These are phyloP conservation scores for Diorhabda sublineata DNA, from an alignment of 1,140 invertebrate genomes.

Conservation along the genomic window DNA sequence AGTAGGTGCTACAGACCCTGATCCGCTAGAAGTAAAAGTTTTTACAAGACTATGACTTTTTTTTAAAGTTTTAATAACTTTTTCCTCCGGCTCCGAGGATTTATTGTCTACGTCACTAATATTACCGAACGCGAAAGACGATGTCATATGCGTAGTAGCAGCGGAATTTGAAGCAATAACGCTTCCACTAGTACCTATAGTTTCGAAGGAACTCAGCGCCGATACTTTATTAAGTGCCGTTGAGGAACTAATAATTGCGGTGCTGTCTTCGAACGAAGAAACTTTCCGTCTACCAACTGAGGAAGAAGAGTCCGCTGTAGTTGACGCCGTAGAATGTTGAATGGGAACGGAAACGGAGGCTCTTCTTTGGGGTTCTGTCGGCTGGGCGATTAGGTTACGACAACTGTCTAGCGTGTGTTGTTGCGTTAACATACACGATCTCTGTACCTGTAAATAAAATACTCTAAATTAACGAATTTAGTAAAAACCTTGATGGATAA, in stretches of 20 bases:
- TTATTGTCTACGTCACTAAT: slow-evolving; percentile 46
- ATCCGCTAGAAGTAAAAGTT: slow-evolving; percentile 38
- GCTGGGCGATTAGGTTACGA: slow-evolving; percentile 45
- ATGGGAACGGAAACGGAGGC: slow-evolving; percentile 49
- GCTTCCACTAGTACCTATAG: background rate
- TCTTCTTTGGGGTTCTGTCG: slow-evolving; percentile 43
- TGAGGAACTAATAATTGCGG: slow-evolving; percentile 16
- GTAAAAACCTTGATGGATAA: too few species aligned
- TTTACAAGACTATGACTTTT: slow-evolving; percentile 44
- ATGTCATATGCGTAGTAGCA: slow-evolving; percentile 37
- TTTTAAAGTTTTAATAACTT: slow-evolving; percentile 38
- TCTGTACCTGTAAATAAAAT: slow-evolving; percentile 27
- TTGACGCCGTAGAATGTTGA: slow-evolving; percentile 29
- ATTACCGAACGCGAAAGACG: slow-evolving; percentile 41
- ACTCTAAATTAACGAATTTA: background rate
- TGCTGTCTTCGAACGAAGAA: slow-evolving; percentile 49
- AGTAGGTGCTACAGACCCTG: slow-evolving; percentile 54
- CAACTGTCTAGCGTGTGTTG: slow-evolving; percentile 58
- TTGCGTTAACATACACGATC: slow-evolving; percentile 54
- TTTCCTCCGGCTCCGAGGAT: slow-evolving; percentile 4
- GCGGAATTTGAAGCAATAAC: background rate
- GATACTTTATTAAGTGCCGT: background rate
- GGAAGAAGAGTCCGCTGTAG: slow-evolving; percentile 4
- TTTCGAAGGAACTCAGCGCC: background rate
- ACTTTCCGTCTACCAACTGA: slow-evolving; percentile 41